These are phyloP conservation scores for Euplexia lucipara DNA, from an alignment of 2,888 invertebrate genomes.

Conservation along the genomic window DNA sequence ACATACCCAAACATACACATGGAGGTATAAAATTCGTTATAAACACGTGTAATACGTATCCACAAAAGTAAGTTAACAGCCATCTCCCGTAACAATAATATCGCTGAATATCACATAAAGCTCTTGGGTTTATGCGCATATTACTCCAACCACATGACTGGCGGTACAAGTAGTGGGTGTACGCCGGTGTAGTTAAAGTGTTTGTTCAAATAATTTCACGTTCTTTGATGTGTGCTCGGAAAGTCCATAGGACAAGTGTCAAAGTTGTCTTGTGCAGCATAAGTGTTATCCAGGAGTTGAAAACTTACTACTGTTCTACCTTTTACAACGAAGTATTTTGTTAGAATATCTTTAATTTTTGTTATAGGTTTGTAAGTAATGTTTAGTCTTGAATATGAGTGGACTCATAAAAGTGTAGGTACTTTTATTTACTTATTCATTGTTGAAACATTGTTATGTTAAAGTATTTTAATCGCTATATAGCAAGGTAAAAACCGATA, in stretches of 20 bases:
- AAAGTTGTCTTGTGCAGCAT: not conserved
- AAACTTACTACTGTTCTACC: no score
- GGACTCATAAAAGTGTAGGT: not conserved
- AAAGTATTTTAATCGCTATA: not conserved
- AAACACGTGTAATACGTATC: conserved; percentile 28
- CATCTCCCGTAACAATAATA: conserved; percentile 74
- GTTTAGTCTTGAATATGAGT: not conserved
- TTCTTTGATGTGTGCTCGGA: not conserved
- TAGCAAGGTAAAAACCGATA: no score
- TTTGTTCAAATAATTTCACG: conserved; percentile 15
- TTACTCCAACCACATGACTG: conserved; percentile 68
- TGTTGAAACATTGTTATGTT: no score
- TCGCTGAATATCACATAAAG: conserved; percentile 73
- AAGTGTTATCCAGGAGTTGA: no score
- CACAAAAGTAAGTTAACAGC: conserved; percentile 71
- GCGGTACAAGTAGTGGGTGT: conserved; percentile 59
- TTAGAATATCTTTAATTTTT: no score
- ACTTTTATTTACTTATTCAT: no score
- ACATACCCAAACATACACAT: conserved; percentile 6
- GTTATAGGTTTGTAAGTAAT: no score
- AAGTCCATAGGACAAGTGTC: not conserved
- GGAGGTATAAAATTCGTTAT: not conserved
- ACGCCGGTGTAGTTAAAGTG: conserved; percentile 33
- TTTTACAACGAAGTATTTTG: no score
- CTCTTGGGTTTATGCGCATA: conserved; percentile 75